Evolutionary conservation across 2,113 vertebrate genomes (phyloP).

Genomic region (Cheirogaleus medius): DNA sequence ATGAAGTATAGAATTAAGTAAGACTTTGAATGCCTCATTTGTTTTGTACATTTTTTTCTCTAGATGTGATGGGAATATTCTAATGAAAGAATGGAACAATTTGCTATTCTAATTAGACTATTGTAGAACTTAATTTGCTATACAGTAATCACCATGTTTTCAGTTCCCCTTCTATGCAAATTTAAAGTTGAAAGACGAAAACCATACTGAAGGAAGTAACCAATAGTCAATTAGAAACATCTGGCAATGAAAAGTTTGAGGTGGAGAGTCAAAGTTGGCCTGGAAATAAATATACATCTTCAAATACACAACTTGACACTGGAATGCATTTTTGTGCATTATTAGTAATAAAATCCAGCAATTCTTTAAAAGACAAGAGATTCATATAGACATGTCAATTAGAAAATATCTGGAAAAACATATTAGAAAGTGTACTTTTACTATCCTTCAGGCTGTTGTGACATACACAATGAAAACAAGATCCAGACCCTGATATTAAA

Average conservation of each 20-base stretch:
- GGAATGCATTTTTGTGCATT: neutral
- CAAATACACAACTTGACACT: neutral
- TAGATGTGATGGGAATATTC: slow-evolving; percentile 35
- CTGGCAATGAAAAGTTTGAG: slow-evolving; percentile 21
- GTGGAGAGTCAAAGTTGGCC: neutral
- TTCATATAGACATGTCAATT: neutral
- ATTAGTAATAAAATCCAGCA: neutral
- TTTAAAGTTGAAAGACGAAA: slow-evolving; percentile 48
- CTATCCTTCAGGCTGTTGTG: neutral
- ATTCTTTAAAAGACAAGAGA: neutral
- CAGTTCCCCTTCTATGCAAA: slow-evolving; percentile 43
- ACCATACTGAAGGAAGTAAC: neutral
- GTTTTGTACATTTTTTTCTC: slow-evolving; percentile 43
- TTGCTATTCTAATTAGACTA: slow-evolving; percentile 56
- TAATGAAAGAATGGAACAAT: slow-evolving; percentile 57
- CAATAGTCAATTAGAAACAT: slow-evolving; percentile 31
- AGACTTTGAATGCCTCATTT: slow-evolving; percentile 4
- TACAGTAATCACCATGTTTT: slow-evolving; percentile 58
- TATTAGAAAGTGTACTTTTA: neutral
- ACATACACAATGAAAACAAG: neutral
- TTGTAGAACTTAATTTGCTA: slow-evolving; percentile 60
- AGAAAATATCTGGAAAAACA: neutral
- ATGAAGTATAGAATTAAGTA: neutral
- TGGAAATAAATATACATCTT: neutral
- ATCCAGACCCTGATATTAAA: neutral